Evolutionary conservation across 2,888 invertebrate genomes (phyloP).

Genomic region (Dicranocentrus wangi): DNA sequence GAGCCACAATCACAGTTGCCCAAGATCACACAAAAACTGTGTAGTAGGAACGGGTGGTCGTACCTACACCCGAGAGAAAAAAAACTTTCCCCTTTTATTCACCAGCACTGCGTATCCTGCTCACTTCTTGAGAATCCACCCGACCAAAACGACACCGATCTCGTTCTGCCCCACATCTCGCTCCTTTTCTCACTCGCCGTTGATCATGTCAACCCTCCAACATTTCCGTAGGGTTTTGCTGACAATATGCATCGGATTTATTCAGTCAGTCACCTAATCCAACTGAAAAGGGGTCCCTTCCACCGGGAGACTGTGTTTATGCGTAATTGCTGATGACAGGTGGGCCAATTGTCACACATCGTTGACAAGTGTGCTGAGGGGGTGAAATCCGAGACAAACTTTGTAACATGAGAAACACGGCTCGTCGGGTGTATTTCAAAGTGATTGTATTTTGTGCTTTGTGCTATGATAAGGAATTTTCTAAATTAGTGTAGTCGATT

Average conservation of each 20-base stretch:
- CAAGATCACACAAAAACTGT: slow-evolving; percentile 16
- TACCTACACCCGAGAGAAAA: not conserved
- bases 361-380: no score
- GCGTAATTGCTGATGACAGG: no score
- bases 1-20: slow-evolving; percentile 57
- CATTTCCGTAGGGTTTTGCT: not conserved
- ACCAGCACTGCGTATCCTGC: not conserved
- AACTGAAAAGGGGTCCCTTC: no score
- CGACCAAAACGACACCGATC: not conserved
- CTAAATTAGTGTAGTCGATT: no score
- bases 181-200: not conserved
- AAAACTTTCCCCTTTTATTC: slow-evolving; percentile 30
- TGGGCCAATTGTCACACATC: no score
- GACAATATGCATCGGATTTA: not conserved
- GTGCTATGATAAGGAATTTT: no score
- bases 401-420: no score
- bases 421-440: no score
- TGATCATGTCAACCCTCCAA: slow-evolving; percentile 54
- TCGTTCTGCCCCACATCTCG: slow-evolving; percentile 42
- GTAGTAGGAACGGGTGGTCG: not conserved
- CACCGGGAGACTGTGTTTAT: no score
- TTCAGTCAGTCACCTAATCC: slow-evolving; percentile 43
- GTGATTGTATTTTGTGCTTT: no score
- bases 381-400: no score
- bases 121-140: slow-evolving; percentile 35